Conservation (phyloP, 2,888 invertebrate genomes). For the Orthosia gracilis region DNA sequence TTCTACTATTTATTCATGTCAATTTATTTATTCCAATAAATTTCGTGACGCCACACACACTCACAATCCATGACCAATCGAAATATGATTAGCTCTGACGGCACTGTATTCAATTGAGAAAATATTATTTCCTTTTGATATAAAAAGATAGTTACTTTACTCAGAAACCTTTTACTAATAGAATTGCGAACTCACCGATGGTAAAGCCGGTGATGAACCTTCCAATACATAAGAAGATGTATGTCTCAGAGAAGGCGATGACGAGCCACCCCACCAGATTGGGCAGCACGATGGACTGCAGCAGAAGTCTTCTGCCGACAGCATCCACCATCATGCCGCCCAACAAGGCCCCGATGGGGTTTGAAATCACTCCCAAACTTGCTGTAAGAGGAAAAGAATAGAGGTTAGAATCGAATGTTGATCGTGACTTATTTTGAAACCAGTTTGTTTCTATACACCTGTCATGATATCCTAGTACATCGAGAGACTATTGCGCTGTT, state of each 20-base stretch:
- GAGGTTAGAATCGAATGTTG: not conserved
- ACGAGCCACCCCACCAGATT: constrained; percentile 93
- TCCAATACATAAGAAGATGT: constrained; percentile 92
- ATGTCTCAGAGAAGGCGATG: constrained; percentile 92
- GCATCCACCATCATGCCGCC: constrained; percentile 93
- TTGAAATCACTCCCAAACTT: constrained; percentile 93
- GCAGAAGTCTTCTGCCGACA: constrained; percentile 92
- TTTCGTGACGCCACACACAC: constrained; percentile 5
- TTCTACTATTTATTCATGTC: constrained; percentile 8
- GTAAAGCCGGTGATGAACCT: constrained; percentile 94
- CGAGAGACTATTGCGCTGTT: no score
- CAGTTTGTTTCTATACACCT: not conserved
- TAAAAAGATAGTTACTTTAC: not conserved
- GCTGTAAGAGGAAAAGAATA: constrained; percentile 84
- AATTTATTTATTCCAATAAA: constrained; percentile 21
- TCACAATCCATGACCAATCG: constrained; percentile 13
- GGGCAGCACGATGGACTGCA: constrained; percentile 93
- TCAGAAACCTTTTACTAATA: not conserved
- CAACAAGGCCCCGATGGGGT: constrained; percentile 93
- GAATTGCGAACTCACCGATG: constrained; percentile 87
- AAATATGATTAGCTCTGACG: constrained; percentile 18
- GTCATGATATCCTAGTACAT: not conserved
- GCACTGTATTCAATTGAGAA: constrained; percentile 3
- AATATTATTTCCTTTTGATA: not conserved
- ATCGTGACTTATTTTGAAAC: not conserved